phyloP scores from a whole-genome alignment of 1,140 invertebrate genomes.

The Sogatella furcifera region DNA sequence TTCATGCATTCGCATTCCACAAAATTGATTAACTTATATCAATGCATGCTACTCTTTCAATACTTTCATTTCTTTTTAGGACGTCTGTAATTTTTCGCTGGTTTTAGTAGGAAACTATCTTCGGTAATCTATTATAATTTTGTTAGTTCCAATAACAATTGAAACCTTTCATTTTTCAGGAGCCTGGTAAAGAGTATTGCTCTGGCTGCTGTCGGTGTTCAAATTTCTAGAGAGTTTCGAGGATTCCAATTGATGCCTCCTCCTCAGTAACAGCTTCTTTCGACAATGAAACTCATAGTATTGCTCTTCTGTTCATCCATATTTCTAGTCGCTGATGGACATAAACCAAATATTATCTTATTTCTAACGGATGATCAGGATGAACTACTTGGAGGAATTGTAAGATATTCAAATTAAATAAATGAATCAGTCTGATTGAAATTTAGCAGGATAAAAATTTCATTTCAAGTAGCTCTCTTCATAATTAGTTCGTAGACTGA shows the following conservation, averaged over 20 bases:
- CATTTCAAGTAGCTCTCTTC: too few species aligned
- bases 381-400: slow-evolving; percentile 59
- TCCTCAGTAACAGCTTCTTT: not conserved
- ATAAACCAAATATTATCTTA: slow-evolving; percentile 60
- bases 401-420: slow-evolving; percentile 34
- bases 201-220: not conserved
- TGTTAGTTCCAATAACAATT: too few species aligned
- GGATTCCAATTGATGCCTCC: not conserved
- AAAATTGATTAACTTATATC: too few species aligned
- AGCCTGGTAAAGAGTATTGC: not conserved
- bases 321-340: slow-evolving; percentile 1
- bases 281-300: not conserved
- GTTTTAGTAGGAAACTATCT: too few species aligned
- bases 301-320: not conserved
- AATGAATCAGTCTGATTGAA: not conserved
- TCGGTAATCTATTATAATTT: too few species aligned
- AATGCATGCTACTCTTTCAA: too few species aligned
- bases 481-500: too few species aligned
- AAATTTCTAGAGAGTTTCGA: not conserved
- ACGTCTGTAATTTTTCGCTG: too few species aligned
- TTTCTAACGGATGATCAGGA: slow-evolving; percentile 84
- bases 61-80: too few species aligned
- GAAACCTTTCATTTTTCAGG: not conserved
- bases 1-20: too few species aligned
- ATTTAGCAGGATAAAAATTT: too few species aligned